Percentiles rank a stretch among this genome's conserved stretches.
These are phyloP conservation scores for Callitettix versicolor DNA, from an alignment of 1,140 invertebrate genomes.

Conservation along the genomic window DNA sequence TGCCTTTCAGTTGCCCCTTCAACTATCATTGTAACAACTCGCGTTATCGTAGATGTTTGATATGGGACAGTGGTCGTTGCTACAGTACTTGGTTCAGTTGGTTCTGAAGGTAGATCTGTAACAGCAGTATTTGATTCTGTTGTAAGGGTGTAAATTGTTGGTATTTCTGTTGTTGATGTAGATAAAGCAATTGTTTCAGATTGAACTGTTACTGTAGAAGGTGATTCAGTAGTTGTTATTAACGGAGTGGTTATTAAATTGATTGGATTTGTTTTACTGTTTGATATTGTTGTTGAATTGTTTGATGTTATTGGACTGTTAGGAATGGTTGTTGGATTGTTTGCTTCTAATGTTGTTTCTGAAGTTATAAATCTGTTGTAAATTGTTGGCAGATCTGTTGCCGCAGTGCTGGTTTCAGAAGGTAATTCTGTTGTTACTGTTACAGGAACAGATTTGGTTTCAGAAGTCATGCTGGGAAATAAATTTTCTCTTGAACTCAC, in stretches of 20 bases:
- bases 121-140: background rate
- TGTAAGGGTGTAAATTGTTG: constrained; percentile 9
- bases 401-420: background rate
- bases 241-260: background rate
- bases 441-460: background rate
- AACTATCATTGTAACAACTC: constrained; percentile 26
- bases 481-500: constrained; percentile 18
- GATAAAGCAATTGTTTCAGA: background rate
- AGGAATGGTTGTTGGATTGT: no score
- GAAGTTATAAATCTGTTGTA: no score
- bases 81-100: constrained; percentile 1
- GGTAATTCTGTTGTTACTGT: background rate
- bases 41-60: constrained; percentile 24
- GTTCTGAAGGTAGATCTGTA: background rate
- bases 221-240: background rate
- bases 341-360: no score
- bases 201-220: background rate
- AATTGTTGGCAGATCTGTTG: no score
- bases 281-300: no score
- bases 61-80: constrained; percentile 13
- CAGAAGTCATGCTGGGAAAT: background rate
- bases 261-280: no score
- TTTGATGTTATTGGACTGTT: no score
- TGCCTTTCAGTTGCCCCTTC: constrained; percentile 26
- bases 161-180: constrained; percentile 12